Percentiles rank a stretch among this genome's conserved stretches.
Evolutionary conservation across 2,888 invertebrate genomes (phyloP).

Genomic region (Caenorhabditis afra): DNA sequence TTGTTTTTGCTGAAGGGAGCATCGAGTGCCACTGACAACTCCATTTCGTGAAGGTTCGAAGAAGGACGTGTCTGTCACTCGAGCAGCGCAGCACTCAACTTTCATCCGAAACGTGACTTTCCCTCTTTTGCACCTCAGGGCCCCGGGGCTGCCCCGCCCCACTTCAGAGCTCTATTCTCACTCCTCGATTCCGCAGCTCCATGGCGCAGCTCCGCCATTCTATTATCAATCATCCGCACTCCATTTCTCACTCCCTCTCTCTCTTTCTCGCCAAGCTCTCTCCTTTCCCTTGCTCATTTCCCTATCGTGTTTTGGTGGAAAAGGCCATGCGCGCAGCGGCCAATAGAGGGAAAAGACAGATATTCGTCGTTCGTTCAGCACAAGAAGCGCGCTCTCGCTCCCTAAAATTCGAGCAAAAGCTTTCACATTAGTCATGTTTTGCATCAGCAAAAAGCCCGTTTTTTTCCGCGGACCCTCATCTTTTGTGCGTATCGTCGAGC

Average conservation of each 20-base stretch:
- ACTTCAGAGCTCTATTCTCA: not conserved
- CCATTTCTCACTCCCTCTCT: no score
- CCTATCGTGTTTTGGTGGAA: conserved; percentile 29
- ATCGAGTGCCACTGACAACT: conserved; percentile 32
- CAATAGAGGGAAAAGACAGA: conserved; percentile 27
- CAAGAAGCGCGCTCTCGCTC: conserved; percentile 4
- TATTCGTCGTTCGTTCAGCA: conserved; percentile 32
- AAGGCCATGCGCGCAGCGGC: not conserved
- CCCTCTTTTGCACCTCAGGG: conserved; percentile 42
- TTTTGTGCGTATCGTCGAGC: conserved; percentile 36
- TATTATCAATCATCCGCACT: conserved; percentile 50
- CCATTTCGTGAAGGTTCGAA: conserved; percentile 24
- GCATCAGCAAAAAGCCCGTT: conserved; percentile 28
- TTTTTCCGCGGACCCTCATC: conserved; percentile 2
- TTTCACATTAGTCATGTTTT: conserved; percentile 50
- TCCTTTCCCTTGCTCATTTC: conserved; percentile 25
- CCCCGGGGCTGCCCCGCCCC: conserved; percentile 4
- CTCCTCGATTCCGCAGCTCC: conserved; percentile 20
- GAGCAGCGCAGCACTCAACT: conserved; percentile 46
- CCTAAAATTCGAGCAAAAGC: conserved; percentile 25
- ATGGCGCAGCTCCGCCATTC: not conserved
- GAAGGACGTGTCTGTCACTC: conserved; percentile 41
- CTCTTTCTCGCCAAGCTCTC: no score
- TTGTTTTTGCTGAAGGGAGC: conserved; percentile 20
- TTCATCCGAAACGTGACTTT: conserved; percentile 54